Conservation (phyloP, 2,797 vertebrate genomes). For the Myripristis jacobus region DNA sequence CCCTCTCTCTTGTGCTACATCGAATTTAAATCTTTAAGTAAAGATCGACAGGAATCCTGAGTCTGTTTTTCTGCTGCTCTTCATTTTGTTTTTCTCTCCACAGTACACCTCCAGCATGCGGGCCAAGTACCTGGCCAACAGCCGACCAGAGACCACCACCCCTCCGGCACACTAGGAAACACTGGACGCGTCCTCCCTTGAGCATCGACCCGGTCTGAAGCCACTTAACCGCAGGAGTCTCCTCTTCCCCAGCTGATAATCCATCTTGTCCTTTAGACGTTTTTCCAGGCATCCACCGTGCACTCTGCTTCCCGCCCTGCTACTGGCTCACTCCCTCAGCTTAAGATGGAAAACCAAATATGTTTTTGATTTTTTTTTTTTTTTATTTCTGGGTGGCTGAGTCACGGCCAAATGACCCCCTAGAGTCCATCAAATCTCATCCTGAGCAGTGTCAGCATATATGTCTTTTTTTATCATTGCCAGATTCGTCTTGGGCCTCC, state of each 20-base stretch:
- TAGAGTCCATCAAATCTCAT: constrained; percentile 1
- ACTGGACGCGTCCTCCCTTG: constrained; percentile 23
- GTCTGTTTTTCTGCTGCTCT: background rate
- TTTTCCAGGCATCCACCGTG: constrained; percentile 6
- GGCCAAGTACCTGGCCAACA: constrained; percentile 98
- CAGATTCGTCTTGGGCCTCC: background rate
- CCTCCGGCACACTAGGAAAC: constrained; percentile 82
- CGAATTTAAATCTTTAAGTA: background rate
- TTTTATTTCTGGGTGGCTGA: constrained; percentile 41
- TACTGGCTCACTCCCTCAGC: constrained; percentile 19
- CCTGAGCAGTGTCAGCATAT: constrained; percentile 30
- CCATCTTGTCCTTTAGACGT: background rate
- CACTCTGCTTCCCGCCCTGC: constrained; percentile 45
- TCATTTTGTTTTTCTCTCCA: constrained; percentile 64
- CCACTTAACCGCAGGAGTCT: constrained; percentile 10
- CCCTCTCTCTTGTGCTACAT: background rate
- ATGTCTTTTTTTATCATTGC: constrained; percentile 3
- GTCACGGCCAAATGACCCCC: constrained; percentile 23
- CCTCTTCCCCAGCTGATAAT: constrained; percentile 56
- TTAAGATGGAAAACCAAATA: constrained; percentile 52
- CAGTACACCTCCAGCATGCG: constrained; percentile 99
- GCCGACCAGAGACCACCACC: constrained; percentile 88
- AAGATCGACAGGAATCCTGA: background rate
- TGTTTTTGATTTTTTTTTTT: constrained; percentile 39
- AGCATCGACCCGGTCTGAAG: constrained; percentile 41